phyloP scores from a whole-genome alignment of 2,797 vertebrate species.

The Jordanella pulchra region DNA sequence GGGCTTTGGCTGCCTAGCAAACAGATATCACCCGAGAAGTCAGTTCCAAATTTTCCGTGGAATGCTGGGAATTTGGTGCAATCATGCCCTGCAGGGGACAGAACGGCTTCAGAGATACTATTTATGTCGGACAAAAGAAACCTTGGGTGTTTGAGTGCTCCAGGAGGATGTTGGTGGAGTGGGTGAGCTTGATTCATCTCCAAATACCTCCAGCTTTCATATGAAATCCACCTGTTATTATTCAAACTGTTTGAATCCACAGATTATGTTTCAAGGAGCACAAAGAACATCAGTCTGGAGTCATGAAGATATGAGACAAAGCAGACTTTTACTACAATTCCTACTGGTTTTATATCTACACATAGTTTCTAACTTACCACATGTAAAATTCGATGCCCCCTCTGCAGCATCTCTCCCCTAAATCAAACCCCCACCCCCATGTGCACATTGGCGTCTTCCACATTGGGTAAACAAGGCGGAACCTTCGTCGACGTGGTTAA shows the following conservation, averaged over 20 bases:
- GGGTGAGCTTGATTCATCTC: constrained; percentile 65
- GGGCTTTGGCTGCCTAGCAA: constrained; percentile 37
- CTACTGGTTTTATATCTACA: constrained; percentile 49
- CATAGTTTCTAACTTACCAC: constrained; percentile 38
- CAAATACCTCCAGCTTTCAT: constrained; percentile 55
- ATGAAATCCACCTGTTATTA: constrained; percentile 72
- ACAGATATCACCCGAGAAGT: constrained; percentile 46
- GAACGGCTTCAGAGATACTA: constrained; percentile 52
- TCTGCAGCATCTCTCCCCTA: constrained; percentile 17
- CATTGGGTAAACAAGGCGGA: constrained; percentile 80
- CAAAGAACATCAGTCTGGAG: constrained; percentile 60
- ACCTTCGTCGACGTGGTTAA: constrained; percentile 71
- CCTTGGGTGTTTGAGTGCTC: constrained; percentile 29
- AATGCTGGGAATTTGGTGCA: constrained; percentile 59
- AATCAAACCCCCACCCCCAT: constrained; percentile 53
- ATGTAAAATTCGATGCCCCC: constrained; percentile 51
- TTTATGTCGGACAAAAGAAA: constrained; percentile 44
- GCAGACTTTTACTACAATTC: constrained; percentile 58
- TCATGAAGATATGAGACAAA: constrained; percentile 59
- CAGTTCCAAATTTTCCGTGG: constrained; percentile 52
- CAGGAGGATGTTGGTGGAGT: constrained; percentile 44
- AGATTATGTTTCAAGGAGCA: constrained; percentile 59
- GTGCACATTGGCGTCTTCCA: constrained; percentile 52
- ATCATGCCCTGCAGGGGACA: constrained; percentile 35
- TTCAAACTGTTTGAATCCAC: constrained; percentile 57